Conservation (phyloP, 2,888 invertebrate genomes). For the Minunthozetes semirufus region DNA sequence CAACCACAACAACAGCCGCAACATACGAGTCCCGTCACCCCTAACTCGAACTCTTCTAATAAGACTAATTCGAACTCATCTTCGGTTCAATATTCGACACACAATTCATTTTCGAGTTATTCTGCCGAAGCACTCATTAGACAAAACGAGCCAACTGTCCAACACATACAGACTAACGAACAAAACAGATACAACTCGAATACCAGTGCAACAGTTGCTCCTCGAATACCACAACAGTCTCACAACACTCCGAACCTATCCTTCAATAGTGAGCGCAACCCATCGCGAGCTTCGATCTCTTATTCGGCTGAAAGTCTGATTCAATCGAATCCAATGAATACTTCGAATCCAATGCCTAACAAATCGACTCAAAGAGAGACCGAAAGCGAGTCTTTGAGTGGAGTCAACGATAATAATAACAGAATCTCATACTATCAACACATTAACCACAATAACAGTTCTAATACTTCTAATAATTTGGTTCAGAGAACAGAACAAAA, state of each 20-base stretch:
- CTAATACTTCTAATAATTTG: neutral
- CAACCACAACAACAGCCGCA: neutral
- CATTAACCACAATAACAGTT: neutral
- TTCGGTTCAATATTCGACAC: slow-evolving; percentile 22
- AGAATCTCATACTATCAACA: slow-evolving; percentile 19
- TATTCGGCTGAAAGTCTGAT: slow-evolving; percentile 24
- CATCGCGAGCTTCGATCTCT: slow-evolving; percentile 2
- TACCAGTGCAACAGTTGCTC: neutral
- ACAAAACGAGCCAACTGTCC: slow-evolving; percentile 2
- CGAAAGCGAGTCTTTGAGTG: neutral
- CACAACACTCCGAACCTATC: neutral
- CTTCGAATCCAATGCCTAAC: neutral
- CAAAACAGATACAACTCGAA: slow-evolving; percentile 12
- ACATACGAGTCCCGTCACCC: neutral
- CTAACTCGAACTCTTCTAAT: neutral
- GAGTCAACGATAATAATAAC: neutral
- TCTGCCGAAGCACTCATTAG: slow-evolving; percentile 37
- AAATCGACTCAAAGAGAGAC: neutral
- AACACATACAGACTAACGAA: neutral
- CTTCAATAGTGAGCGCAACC: neutral
- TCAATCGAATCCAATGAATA: slow-evolving; percentile 19
- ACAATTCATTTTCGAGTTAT: slow-evolving; percentile 29
- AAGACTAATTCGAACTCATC: neutral
- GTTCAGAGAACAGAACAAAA: slow-evolving; percentile 3
- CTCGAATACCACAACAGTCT: slow-evolving; percentile 3